Conservation (phyloP, 2,888 invertebrate species). For the Hirtodrosophila duncani region DNA sequence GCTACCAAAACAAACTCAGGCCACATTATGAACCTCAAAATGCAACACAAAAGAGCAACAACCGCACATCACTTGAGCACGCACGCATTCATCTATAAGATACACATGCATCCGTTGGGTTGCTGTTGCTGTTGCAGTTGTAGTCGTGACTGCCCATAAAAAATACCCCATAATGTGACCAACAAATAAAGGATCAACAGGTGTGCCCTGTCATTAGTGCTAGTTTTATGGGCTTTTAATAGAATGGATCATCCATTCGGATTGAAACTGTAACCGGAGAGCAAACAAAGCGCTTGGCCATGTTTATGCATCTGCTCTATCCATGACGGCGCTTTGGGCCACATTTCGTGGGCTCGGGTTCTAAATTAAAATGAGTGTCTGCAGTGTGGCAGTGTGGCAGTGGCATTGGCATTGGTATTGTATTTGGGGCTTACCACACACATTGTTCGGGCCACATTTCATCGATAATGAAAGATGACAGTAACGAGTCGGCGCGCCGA, state of each 20-base stretch:
- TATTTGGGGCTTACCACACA: constrained; percentile 51
- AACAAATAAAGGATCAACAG: constrained; percentile 73
- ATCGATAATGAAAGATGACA: constrained; percentile 76
- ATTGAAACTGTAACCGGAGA: constrained; percentile 9
- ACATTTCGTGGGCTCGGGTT: constrained; percentile 50
- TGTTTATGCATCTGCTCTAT: no score
- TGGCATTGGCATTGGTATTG: background rate
- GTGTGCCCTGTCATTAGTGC: constrained; percentile 64
- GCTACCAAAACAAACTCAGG: no score
- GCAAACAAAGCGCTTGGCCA: constrained; percentile 53
- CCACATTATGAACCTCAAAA: no score
- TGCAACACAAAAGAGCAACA: no score
- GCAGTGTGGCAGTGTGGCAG: background rate
- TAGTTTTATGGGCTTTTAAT: constrained; percentile 64
- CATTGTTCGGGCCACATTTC: constrained; percentile 65
- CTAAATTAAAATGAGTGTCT: constrained; percentile 55
- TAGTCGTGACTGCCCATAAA: no score
- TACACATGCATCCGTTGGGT: no score
- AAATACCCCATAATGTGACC: no score
- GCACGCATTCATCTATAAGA: no score
- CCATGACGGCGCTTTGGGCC: constrained; percentile 41
- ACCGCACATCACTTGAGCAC: no score
- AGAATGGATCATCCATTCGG: constrained; percentile 46
- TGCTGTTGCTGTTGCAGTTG: no score
- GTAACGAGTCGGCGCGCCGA: constrained; percentile 69